Evolutionary conservation across 2,113 vertebrate genomes (phyloP).

Genomic region (Gymnocephalus cernua): DNA sequence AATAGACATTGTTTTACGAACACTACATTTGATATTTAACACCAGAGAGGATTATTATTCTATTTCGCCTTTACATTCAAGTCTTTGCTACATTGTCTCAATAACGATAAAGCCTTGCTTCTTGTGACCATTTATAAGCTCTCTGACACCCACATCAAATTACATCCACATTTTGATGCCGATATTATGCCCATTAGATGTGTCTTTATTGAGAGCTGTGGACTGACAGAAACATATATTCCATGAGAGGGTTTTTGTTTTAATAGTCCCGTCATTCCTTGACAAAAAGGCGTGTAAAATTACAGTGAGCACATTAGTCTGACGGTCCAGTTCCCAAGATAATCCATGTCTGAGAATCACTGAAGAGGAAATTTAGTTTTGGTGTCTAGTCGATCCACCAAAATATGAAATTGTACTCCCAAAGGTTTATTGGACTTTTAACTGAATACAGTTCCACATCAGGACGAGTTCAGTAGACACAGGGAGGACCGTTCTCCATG

Average conservation of each 20-base stretch:
- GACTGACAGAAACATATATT: constrained; percentile 66
- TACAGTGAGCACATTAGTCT: constrained; percentile 59
- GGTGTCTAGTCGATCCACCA: constrained; percentile 72
- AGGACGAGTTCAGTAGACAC: constrained; percentile 45
- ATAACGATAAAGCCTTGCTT: neutral
- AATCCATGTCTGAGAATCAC: constrained; percentile 70
- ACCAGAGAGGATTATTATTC: neutral
- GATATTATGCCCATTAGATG: constrained; percentile 48
- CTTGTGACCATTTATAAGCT: constrained; percentile 1
- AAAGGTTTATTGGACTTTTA: constrained; percentile 62
- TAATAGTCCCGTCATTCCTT: constrained; percentile 62
- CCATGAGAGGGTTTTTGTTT: constrained; percentile 52
- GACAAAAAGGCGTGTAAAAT: constrained; percentile 55
- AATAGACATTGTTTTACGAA: neutral
- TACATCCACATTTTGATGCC: constrained; percentile 64
- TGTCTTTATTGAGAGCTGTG: constrained; percentile 69
- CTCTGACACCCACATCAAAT: constrained; percentile 30
- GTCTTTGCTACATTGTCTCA: neutral
- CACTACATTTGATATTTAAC: neutral
- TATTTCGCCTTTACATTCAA: neutral
- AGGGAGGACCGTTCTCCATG: constrained; percentile 49
- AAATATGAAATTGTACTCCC: constrained; percentile 74
- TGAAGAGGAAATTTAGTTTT: constrained; percentile 64
- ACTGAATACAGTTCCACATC: constrained; percentile 64
- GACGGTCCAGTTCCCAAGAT: constrained; percentile 67